Evolutionary conservation across 2,888 invertebrate species (phyloP).

Genomic region (Geotrupes spiniger): DNA sequence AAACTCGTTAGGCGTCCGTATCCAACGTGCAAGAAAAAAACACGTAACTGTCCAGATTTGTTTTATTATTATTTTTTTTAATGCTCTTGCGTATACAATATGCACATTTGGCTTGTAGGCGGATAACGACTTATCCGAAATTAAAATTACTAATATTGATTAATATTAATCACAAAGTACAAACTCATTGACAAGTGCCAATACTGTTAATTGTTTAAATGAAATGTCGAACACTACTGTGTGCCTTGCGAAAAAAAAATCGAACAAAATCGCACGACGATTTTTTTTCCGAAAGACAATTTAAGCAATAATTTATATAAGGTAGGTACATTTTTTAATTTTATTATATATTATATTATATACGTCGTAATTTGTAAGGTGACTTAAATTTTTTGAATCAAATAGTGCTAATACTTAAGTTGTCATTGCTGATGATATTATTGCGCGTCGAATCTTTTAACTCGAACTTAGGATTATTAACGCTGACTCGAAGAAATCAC

Average conservation of each 20-base stretch:
- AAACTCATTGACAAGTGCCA: slow-evolving; percentile 32
- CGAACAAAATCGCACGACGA: neutral
- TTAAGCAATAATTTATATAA: slow-evolving; percentile 17
- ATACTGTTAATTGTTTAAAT: slow-evolving; percentile 18
- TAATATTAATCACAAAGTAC: slow-evolving; percentile 27
- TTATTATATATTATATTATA: slow-evolving; percentile 9
- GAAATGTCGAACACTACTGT: slow-evolving; percentile 8
- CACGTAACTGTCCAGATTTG: slow-evolving; percentile 10
- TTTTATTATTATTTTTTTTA: slow-evolving; percentile 12
- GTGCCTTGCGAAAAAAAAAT: slow-evolving; percentile 14
- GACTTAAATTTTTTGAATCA: slow-evolving; percentile 17
- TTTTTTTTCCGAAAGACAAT: neutral
- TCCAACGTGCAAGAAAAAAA: slow-evolving; percentile 1
- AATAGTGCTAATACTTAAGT: slow-evolving; percentile 20
- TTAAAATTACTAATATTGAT: slow-evolving; percentile 27
- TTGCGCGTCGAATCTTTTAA: neutral
- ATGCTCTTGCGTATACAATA: slow-evolving; percentile 17
- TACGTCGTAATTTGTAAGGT: no score
- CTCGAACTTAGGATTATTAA: neutral
- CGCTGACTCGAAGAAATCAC: no score
- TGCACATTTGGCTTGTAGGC: slow-evolving; percentile 20
- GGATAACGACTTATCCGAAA: slow-evolving; percentile 16
- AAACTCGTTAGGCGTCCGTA: no score
- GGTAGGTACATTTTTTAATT: slow-evolving; percentile 17
- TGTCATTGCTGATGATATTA: slow-evolving; percentile 13